These are phyloP conservation scores for Heliconius melpomene DNA, from an alignment of 1,140 invertebrate species.

Conservation along the genomic window DNA sequence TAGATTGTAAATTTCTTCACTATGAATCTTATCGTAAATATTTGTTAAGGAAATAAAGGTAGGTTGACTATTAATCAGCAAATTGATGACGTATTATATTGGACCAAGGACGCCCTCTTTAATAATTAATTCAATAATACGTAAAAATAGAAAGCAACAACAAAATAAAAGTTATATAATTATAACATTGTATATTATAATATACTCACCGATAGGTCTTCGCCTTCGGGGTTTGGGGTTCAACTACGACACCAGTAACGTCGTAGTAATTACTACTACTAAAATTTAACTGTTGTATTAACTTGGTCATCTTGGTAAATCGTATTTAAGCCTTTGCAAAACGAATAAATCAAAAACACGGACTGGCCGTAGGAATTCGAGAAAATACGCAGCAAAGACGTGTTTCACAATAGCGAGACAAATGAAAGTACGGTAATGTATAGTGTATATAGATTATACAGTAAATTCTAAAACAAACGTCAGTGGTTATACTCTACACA, in stretches of 20 bases:
- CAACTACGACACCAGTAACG: constrained; percentile 53
- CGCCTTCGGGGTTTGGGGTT: constrained; percentile 55
- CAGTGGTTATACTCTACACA: constrained; percentile 32
- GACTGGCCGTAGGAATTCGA: constrained; percentile 56
- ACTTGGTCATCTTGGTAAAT: constrained; percentile 76
- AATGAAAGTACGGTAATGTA: constrained; percentile 28
- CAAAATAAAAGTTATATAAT: constrained; percentile 21
- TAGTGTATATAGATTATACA: constrained; percentile 30
- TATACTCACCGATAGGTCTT: constrained; percentile 66
- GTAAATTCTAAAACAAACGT: constrained; percentile 47
- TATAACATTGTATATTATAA: constrained; percentile 16
- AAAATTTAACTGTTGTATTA: constrained; percentile 78
- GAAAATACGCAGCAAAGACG: constrained; percentile 60
- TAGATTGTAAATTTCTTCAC: neutral
- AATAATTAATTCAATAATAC: neutral
- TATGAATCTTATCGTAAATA: neutral
- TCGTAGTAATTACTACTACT: constrained; percentile 78
- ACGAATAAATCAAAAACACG: constrained; percentile 69
- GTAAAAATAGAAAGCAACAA: constrained; percentile 16
- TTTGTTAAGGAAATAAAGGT: constrained; percentile 4
- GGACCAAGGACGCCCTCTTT: constrained; percentile 25
- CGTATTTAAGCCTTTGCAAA: constrained; percentile 74
- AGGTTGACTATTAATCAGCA: neutral
- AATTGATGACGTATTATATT: constrained; percentile 35
- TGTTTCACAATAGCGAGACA: constrained; percentile 53